Evolutionary conservation across 2,888 invertebrate genomes (phyloP), one percentile per base, ranked within the genome.

Genomic region (Drosophila colorata): DNA sequence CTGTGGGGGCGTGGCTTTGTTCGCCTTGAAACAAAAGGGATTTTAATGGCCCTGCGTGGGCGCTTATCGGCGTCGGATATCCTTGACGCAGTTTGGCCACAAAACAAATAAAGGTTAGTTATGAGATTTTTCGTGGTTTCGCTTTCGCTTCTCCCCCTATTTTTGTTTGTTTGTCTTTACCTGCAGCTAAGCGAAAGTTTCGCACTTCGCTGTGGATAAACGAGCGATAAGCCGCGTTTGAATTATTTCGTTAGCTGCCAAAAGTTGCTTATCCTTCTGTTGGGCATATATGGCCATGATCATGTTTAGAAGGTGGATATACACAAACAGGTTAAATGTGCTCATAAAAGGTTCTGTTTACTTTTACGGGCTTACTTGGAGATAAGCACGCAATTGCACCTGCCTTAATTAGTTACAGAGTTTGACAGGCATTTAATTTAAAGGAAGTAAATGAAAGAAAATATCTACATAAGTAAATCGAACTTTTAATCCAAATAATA

Each of bases 81-180:
- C 88, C 86, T 87, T 59, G 58, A 59, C 66, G 63, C 64, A 69
- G 57, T 79, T 64, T 46, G 11, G 64, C 74, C 84, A 74, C 85
- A 74, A 74, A 85, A 77, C 87, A 84, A 88, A 88, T 87, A 85
- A 88, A 88, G 85, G 87, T 81, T 88, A 81, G 69, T 76, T 83
- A 52, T 40, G 67, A 61, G 37, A 51, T 38, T 49, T 60, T 57
- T 28, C 37, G 40, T 31, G 44, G 46, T 44, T 56, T 60, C 31
- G 37, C 25, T 53, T n/a, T n/a, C 18, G 43, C 47, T 53, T 71
- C 76, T 65, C 68, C 65, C 78, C 78, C 69, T 43, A 18, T 14
- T 53, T 43, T 13, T 33, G 28, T 67, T 67, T 74, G 71, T 69
- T 82, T 71, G 65, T 53, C 57, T 47, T 68, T 56, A 69, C 59